Base-by-base conservation (phyloP, 2,888 invertebrate species). In the Drosophila kambysellisi region DNA sequence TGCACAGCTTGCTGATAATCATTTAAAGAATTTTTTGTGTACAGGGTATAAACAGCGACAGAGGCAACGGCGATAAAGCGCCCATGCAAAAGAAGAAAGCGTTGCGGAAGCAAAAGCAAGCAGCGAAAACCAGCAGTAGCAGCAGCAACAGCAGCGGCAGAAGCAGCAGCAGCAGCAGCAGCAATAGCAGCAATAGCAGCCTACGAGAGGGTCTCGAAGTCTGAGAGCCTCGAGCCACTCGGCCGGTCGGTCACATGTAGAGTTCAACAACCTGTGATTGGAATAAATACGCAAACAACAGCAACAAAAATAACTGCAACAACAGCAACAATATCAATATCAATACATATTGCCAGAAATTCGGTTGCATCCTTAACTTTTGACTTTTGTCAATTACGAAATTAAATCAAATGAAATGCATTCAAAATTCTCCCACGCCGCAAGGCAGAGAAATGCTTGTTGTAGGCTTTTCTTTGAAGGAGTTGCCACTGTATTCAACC, bases 181-280 rank as follows among this genome's bases (percentile, higher is more conserved):
- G 35, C 39, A 54, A 64, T 41, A 63, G 62, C 59, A 51, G 61
- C 75, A 63, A 43, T 62, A 43, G 35, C 73, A 59, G 76, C 64
- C 76, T 64, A 76, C 56, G 69, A 75, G 69, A 75, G 58, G 65
- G 72, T 61, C 76, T 80, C 72, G 53, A 73, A 74, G 70, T 76
- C 81, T 72, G 66, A 76, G 79, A 83, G 89, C 69, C 70, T 74
- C 77, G 60, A 85, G 82, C 82, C 89, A 83, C 87, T 89, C 79
- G 81, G 76, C 81, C 86, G 88, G 83, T 86, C 87, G 83, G 81
- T 88, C 88, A 84, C 89, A 88, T 70, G 69, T 72, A 70, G 66
- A 74, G 83, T 84, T 84, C 83, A 84, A 88, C 81, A 88, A 84
- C 83, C 83, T 80, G 74, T 69, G 85, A 88, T 83, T 82, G 82